phyloP scores from a whole-genome alignment of 1,140 invertebrate species.

The Heliconius melpomene region DNA sequence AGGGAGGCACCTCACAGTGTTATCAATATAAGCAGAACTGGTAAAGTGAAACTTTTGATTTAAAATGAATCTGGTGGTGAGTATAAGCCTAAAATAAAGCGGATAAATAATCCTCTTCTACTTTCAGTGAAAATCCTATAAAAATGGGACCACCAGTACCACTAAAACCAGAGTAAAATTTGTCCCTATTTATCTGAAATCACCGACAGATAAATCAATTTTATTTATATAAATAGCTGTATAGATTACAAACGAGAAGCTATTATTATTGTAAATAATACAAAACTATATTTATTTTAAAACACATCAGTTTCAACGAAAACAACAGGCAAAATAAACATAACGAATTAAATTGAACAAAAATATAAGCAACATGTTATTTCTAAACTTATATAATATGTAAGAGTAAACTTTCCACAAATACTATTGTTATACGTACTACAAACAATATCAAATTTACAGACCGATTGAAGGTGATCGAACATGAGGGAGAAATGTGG shows the following conservation, averaged over 20 bases:
- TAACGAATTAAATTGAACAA: not conserved
- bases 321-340: not conserved
- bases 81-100: not conserved
- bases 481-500: conserved; percentile 10
- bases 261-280: too few relatives aligned
- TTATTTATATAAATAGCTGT: too few relatives aligned
- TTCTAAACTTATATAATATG: not conserved
- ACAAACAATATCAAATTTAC: conserved; percentile 3
- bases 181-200: too few relatives aligned
- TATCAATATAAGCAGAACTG: not conserved
- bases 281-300: too few relatives aligned
- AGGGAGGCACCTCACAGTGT: not conserved
- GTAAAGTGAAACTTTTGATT: not conserved
- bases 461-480: conserved; percentile 17
- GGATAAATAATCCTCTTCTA: too few relatives aligned
- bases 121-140: too few relatives aligned
- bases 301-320: not conserved
- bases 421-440: not conserved
- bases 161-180: too few relatives aligned
- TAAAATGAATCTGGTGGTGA: not conserved
- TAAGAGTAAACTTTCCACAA: conserved; percentile 14
- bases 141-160: too few relatives aligned
- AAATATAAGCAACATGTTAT: not conserved
- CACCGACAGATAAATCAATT: too few relatives aligned
- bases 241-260: too few relatives aligned